Evolutionary conservation across 2,113 vertebrate species (phyloP), one percentile per base, ranked within the genome.

Genomic region (Cathartes aura): DNA sequence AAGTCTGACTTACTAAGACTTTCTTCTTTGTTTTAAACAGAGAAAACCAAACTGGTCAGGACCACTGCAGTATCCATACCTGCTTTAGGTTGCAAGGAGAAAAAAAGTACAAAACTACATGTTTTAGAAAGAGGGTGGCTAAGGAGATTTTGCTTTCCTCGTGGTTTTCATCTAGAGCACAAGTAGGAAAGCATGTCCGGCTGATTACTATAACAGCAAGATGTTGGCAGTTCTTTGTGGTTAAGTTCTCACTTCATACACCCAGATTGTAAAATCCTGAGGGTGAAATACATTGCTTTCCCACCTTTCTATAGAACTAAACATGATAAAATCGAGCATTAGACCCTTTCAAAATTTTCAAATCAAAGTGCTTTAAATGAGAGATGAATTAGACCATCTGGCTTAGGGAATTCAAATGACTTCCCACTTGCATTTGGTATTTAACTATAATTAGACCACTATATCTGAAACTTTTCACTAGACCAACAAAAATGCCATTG

Each of bases 321-420:
- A 63, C 15, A 42, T 42, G 24, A 30, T 50, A 82, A 93, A 92
- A 92, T 40, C 4, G 5, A 70, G 34, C 38, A 52, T 81, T 82
- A 95, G 64, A 59, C 22, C 20, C 55, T 66, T 81, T 50, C 48
- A 70, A 73, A 70, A 73, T 53, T 76, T 92, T 89, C 20, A 87
- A 34, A 59, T 72, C 64, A 30, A 96, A 91, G 64, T 53, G n/a
- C 47, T 94, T 73, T 91, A 85, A 87, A 87, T 70, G 48, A 85
- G 81, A 93, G 62, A 95, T 32, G 21, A 90, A 94, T 91, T 75
- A 58, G 62, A 88, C 82, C 87, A 93, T 94, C 93, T 97, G 92
- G 70, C 34, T 94, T 62, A 73, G 82, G 78, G 90, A 97, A 90
- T 91, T 93, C 42, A 85, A 95, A 93, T 81, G 4, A 56, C 24